Base-by-base conservation (phyloP, 1,140 invertebrate species). In the Latrodectus geometricus region DNA sequence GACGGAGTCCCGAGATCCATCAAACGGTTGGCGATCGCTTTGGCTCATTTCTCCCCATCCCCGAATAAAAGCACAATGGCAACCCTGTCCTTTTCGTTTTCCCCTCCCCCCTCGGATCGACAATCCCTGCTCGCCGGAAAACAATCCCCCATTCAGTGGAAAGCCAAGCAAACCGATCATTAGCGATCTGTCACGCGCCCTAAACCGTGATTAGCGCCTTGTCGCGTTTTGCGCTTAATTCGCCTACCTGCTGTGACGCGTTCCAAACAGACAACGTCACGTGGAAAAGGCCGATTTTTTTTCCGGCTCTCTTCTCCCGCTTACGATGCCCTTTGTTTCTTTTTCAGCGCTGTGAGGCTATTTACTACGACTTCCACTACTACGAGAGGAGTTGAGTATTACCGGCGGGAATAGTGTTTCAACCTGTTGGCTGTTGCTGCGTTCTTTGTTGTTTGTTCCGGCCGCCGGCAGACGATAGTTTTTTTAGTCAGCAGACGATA, bases 61-160 rank as follows among this genome's bases (percentile, higher is more conserved):
- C 21, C 56, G 21, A 9, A 12, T 9, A 49, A 21, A 65, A 70
- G 54, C 23, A 14, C 66, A 61, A 61, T 61, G 61, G 83, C 74
- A 77, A 85, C 74, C 83, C 83, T 75, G n/a, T 11, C 52, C 50
- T 12, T 48, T 68, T 68, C 17, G 15, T 17, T 52, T 12, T 68
- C 73, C 48, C 61, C 50, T 50, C 49, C 73, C 72, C 72, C 73
- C 14, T n/a, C 20, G 49, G 49, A 85, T 85, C 83, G 82, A 85
- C 82, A 85, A 77, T 77, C 83, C 83, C 73, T 68, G 65, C 74
- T 69, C 49, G 74, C 21, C 74, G 83, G 83, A 85, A 85, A 85
- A 85, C 83, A 85, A 85, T 77, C 83, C 83, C 81, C 83, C 83
- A 76, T 85, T 85, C 83, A 76, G 83, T 70, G 83, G 83, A 85